Base-by-base conservation (phyloP, 2,113 vertebrate species). In the Myiozetetes cayanensis region DNA sequence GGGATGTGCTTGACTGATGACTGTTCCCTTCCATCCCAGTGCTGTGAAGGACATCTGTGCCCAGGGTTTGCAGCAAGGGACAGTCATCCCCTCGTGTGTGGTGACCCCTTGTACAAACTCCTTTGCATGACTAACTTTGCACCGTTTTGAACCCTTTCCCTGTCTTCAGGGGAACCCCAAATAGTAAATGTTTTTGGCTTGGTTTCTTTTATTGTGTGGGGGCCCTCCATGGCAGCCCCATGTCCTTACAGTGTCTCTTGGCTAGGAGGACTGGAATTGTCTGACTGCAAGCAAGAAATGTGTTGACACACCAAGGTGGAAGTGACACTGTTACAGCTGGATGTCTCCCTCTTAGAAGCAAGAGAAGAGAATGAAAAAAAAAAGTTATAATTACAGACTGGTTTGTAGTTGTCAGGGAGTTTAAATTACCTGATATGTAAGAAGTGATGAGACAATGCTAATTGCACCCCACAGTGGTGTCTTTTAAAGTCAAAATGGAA, bases 211-310 rank as follows among this genome's bases (percentile, higher is more conserved):
- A 28, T 41, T 7, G 4, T 7, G 19, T 25, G 18, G 24, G 30
- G 17, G 47, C 1, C 0, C 2, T 9, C 37, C 2, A 0, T 13
- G 35, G 63, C 41, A 62, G 41, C 53, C 39, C 8, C 3, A 12
- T 52, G 31, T 85, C 61, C 43, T 78, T 59, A 59, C 37, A 25
- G 12, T 15, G 52, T 55, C 21, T 8, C 46, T 71, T 53, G 74
- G 15, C 8, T 2, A 28, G n/a, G 47, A 79, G 52, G 31, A 10
- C 55, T 33, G 61, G 47, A 8, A 47, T 78, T 58, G 73, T 49
- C 31, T 3, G 6, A 46, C 8, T 4, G 8, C 53, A 43, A 8
- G 14, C 15, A 41, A 72, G 63, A 76, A 68, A 37, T 46, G 79
- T 2, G 2, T 10, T 59, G 66, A 71, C 20, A 7, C 21, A 44